Conservation (phyloP, 2,888 invertebrate genomes). For the Lasioglossum lativentre region DNA sequence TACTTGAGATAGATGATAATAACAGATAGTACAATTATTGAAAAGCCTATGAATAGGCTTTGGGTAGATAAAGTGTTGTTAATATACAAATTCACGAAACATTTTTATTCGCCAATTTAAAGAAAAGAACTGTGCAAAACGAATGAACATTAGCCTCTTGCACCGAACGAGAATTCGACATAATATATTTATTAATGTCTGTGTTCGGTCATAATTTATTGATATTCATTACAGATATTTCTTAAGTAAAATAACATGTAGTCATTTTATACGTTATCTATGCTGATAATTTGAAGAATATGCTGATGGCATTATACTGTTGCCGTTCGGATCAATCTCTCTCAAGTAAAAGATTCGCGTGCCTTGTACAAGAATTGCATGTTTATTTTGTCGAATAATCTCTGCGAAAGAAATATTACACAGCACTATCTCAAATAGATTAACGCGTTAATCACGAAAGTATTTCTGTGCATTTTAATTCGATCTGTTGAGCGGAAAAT, state of each 20-base stretch:
- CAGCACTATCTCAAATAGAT: neutral
- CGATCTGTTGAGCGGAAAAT: neutral
- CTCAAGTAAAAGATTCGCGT: neutral
- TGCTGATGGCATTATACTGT: neutral
- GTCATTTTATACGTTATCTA: constrained; percentile 1
- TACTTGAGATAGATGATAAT: neutral
- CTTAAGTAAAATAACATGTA: neutral
- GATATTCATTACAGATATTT: neutral
- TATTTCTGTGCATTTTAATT: neutral
- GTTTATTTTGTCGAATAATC: neutral
- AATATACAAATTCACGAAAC: neutral
- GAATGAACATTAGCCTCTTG: neutral
- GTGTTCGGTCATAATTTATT: neutral
- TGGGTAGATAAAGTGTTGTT: no score
- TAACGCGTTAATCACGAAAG: neutral
- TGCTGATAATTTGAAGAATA: constrained; percentile 2
- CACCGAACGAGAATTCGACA: neutral
- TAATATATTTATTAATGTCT: neutral
- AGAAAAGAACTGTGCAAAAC: neutral
- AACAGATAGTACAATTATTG: no score
- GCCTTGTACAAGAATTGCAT: neutral
- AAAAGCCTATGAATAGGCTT: no score
- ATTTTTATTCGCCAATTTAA: neutral
- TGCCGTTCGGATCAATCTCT: no score
- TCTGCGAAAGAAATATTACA: neutral